Percentiles rank a stretch among this genome's conserved stretches.
phyloP scores from a whole-genome alignment of 1,140 invertebrate species.

The Calephelis nemesis region DNA sequence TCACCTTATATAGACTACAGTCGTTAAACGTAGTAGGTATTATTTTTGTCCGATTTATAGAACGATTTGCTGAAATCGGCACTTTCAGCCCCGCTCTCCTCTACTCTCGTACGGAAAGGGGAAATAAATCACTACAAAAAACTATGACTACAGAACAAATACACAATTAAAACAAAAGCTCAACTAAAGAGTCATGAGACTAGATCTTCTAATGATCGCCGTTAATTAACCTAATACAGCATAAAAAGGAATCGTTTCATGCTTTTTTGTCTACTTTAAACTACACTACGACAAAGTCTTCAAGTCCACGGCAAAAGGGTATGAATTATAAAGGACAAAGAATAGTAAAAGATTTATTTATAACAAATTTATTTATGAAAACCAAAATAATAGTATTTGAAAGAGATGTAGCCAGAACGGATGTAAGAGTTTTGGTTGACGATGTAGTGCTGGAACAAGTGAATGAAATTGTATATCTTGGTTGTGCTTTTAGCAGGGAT shows the following conservation, averaged over 20 bases:
- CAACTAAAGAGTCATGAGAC: constrained; percentile 22
- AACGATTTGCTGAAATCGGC: background rate
- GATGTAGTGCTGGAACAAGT: too few species aligned
- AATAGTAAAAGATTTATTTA: constrained; percentile 35
- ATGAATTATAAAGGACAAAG: constrained; percentile 36
- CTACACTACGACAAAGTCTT: background rate
- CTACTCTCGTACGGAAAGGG: background rate
- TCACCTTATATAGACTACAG: background rate
- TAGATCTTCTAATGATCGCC: constrained; percentile 27
- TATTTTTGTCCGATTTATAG: background rate
- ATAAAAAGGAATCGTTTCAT: constrained; percentile 28
- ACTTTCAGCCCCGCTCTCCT: constrained; percentile 2
- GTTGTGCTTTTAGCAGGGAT: too few species aligned
- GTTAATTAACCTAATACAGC: constrained; percentile 14
- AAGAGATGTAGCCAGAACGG: too few species aligned
- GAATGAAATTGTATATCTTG: too few species aligned
- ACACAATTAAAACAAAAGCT: constrained; percentile 17
- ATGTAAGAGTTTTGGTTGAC: too few species aligned
- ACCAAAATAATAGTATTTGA: too few species aligned
- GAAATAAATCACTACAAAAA: constrained; percentile 19
- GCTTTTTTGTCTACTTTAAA: too few species aligned
- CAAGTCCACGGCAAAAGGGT: constrained; percentile 31
- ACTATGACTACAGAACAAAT: background rate
- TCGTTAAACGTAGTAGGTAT: background rate
- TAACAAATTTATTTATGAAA: constrained; percentile 21